A percentile compares a stretch with the other conserved stretches of the same genome.
These are phyloP conservation scores for Plusia festucae DNA, from an alignment of 2,888 invertebrate species.

Conservation along the genomic window DNA sequence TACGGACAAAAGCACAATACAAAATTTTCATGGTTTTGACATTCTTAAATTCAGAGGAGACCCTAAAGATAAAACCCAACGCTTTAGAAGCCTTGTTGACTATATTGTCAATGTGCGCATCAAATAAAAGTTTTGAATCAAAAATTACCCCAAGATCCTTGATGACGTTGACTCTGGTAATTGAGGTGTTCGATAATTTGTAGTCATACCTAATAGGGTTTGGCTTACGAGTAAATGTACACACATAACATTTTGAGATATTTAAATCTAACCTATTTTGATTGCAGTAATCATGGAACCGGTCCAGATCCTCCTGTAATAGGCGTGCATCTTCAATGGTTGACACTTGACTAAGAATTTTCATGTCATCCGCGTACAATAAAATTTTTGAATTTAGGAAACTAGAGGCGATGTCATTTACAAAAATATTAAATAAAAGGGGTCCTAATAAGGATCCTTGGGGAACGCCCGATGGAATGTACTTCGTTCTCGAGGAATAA, in stretches of 20 bases:
- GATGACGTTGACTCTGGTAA: neutral
- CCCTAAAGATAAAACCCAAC: neutral
- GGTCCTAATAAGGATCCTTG: conserved; percentile 2
- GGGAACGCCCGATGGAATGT: neutral
- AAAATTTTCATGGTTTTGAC: neutral
- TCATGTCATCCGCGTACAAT: neutral
- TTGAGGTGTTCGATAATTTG: neutral
- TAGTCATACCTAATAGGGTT: neutral
- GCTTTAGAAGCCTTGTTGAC: neutral
- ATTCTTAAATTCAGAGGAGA: neutral
- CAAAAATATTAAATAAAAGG: conserved; percentile 3
- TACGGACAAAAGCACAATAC: neutral
- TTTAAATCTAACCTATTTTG: neutral
- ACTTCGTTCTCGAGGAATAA: neutral
- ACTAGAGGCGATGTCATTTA: neutral
- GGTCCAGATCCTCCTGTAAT: neutral
- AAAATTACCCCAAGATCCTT: neutral
- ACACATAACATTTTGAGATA: neutral
- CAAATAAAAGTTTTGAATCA: neutral
- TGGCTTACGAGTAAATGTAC: neutral
- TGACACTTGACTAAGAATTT: neutral
- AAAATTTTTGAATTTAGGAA: neutral
- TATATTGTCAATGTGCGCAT: neutral
- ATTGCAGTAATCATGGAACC: neutral
- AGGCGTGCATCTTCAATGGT: neutral